Conservation (phyloP, 2,797 vertebrate species). For the Arnoldichthys spilopterus region DNA sequence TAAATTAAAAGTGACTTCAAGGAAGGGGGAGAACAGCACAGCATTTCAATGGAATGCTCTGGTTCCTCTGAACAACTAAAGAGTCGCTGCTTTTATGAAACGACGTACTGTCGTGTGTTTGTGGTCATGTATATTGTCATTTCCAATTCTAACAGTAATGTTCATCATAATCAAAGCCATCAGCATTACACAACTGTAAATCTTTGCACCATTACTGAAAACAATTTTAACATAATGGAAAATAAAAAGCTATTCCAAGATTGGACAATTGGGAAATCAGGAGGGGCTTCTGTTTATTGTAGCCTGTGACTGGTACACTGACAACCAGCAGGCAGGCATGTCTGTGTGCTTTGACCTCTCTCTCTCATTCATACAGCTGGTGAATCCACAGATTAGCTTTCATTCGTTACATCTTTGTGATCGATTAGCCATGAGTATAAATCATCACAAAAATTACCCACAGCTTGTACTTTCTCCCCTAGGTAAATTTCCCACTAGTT, state of each 20-base stretch:
- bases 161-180: slow-evolving; percentile 63
- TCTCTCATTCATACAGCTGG: slow-evolving; percentile 81
- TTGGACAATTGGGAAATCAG: slow-evolving; percentile 64
- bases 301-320: slow-evolving; percentile 73
- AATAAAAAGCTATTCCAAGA: slow-evolving; percentile 71
- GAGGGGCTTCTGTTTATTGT: slow-evolving; percentile 74
- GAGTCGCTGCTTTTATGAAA: slow-evolving; percentile 61
- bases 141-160: slow-evolving; percentile 65
- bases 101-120: slow-evolving; percentile 53
- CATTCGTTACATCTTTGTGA: slow-evolving; percentile 71
- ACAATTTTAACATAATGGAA: slow-evolving; percentile 62
- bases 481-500: slow-evolving; percentile 81
- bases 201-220: slow-evolving; percentile 65
- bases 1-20: slow-evolving; percentile 76
- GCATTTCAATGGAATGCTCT: slow-evolving; percentile 72
- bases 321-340: slow-evolving; percentile 73
- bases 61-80: slow-evolving; percentile 56
- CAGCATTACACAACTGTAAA: slow-evolving; percentile 64
- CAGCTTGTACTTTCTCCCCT: slow-evolving; percentile 77
- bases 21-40: slow-evolving; percentile 68
- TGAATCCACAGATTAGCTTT: slow-evolving; percentile 78
- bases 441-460: slow-evolving; percentile 82
- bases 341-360: slow-evolving; percentile 82
- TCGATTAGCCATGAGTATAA: slow-evolving; percentile 79
- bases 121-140: slow-evolving; percentile 45